These are phyloP conservation scores for Pseudochromis fuscus DNA, from an alignment of 2,797 vertebrate species.

Conservation along the genomic window DNA sequence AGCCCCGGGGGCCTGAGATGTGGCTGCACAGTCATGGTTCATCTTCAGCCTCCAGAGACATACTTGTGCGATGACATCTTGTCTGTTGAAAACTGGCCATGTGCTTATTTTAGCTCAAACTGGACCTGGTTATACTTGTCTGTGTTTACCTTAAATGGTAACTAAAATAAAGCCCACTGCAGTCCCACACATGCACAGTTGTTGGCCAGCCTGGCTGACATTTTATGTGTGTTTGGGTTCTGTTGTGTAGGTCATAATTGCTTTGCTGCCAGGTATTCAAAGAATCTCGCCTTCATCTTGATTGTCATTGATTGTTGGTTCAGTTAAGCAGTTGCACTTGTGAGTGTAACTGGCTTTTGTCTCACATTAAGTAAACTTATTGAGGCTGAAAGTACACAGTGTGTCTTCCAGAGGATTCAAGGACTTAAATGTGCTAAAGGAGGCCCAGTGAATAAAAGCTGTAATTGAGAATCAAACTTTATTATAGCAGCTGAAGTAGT, in stretches of 20 bases:
- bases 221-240: conserved; percentile 27
- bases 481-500: too few relatives aligned
- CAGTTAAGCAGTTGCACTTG: neutral
- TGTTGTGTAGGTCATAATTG: conserved; percentile 27
- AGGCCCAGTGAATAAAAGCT: too few relatives aligned
- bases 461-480: too few relatives aligned
- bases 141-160: conserved; percentile 76
- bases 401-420: neutral
- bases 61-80: conserved; percentile 70
- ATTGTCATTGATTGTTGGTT: neutral
- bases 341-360: conserved; percentile 6
- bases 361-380: neutral
- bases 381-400: neutral
- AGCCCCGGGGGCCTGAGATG: conserved; percentile 44
- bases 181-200: conserved; percentile 25
- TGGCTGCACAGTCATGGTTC: conserved; percentile 52
- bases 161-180: conserved; percentile 47
- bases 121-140: conserved; percentile 47
- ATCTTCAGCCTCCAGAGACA: conserved; percentile 70
- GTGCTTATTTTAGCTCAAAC: conserved; percentile 73
- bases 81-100: conserved; percentile 60
- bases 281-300: conserved; percentile 27
- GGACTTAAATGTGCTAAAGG: neutral
- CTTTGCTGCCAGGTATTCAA: conserved; percentile 33
- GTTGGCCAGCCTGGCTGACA: conserved; percentile 27